phyloP scores from a whole-genome alignment of 2,888 invertebrate species.

The Alsophila aescularia region DNA sequence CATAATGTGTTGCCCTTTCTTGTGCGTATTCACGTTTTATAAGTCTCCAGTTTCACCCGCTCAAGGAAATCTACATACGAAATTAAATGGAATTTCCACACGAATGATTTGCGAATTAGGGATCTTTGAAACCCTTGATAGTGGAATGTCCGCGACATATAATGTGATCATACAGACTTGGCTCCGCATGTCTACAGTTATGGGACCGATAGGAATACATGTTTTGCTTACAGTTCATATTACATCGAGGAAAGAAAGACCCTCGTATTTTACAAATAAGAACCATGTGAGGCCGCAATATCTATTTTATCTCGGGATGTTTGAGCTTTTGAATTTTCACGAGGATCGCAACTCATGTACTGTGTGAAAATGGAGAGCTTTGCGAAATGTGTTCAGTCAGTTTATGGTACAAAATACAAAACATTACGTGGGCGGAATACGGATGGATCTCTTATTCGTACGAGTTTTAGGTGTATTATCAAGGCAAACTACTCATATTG shows the following conservation, averaged over 20 bases:
- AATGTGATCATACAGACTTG: constrained; percentile 55
- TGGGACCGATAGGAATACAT: constrained; percentile 27
- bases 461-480: background rate
- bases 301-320: constrained; percentile 22
- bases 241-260: constrained; percentile 25
- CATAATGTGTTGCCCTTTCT: constrained; percentile 38
- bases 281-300: constrained; percentile 25
- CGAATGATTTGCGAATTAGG: constrained; percentile 57
- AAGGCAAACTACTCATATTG: too few relatives aligned
- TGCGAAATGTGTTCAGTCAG: constrained; percentile 2
- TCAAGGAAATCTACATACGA: constrained; percentile 54
- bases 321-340: constrained; percentile 25
- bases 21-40: constrained; percentile 34
- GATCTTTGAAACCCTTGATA: constrained; percentile 65
- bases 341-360: constrained; percentile 16
- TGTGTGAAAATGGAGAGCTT: constrained; percentile 21
- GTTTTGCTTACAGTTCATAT: constrained; percentile 35
- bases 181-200: constrained; percentile 21
- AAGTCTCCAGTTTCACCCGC: constrained; percentile 35
- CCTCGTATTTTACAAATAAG: constrained; percentile 29
- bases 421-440: constrained; percentile 8
- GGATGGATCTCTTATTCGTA: background rate
- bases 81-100: constrained; percentile 76
- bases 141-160: constrained; percentile 44
- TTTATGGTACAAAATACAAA: constrained; percentile 2